Evolutionary conservation across 2,113 vertebrate genomes (phyloP).

Genomic region (Microtus ochrogaster): DNA sequence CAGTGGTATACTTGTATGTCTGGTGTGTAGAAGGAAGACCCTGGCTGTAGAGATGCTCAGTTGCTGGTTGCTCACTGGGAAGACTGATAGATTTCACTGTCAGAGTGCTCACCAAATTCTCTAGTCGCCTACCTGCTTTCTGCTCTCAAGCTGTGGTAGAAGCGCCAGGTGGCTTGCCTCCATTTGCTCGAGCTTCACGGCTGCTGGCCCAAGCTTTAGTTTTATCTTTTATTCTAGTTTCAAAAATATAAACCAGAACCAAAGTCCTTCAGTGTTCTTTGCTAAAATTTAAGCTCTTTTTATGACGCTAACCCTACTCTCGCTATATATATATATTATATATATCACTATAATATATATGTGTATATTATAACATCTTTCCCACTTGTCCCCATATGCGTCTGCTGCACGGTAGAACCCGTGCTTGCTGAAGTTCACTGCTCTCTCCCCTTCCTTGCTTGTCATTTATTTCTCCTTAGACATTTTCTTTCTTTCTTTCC

Average conservation of each 20-base stretch:
- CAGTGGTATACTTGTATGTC: background rate
- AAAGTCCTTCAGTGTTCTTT: background rate
- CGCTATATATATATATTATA: background rate
- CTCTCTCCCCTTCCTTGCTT: background rate
- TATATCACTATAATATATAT: too few species aligned
- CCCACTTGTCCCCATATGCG: fast-evolving
- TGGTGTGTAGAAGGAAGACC: background rate
- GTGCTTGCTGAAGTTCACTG: background rate
- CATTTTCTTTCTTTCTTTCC: background rate
- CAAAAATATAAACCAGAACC: background rate
- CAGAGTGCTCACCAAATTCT: background rate
- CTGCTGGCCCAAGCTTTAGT: background rate
- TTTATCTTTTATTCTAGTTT: background rate
- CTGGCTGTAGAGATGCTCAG: background rate
- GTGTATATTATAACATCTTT: background rate
- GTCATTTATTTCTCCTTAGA: background rate
- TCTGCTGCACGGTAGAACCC: too few species aligned
- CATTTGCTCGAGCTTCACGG: background rate
- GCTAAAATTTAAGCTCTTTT: background rate
- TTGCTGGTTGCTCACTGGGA: background rate
- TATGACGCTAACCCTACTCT: background rate
- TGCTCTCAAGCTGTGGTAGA: fast-evolving
- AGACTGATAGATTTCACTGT: background rate
- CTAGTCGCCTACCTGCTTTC: background rate
- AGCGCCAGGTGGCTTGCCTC: background rate